Evolutionary conservation across 2,113 vertebrate species (phyloP).

Genomic region (Oncorhynchus nerka): DNA sequence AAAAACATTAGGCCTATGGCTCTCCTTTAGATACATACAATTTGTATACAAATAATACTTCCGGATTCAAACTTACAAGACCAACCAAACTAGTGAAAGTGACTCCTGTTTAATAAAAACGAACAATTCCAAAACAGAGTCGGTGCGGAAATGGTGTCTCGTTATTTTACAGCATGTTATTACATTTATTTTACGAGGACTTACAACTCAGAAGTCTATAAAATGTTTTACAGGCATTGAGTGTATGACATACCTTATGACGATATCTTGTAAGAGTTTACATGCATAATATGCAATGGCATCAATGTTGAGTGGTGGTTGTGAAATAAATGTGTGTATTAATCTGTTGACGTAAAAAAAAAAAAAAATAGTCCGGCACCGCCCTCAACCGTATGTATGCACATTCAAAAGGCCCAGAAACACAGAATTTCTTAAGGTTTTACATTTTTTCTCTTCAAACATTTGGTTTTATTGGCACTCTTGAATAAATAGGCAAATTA

Average conservation of each 20-base stretch:
- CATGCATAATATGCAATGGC: conserved; percentile 51
- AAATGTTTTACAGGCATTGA: conserved; percentile 74
- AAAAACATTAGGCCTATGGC: conserved; percentile 85
- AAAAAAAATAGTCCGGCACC: conserved; percentile 78
- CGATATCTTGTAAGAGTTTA: conserved; percentile 67
- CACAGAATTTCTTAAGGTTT: conserved; percentile 8
- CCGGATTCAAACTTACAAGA: conserved; percentile 48
- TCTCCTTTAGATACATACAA: conserved; percentile 78
- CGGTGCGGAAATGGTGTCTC: conserved; percentile 63
- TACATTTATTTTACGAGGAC: conserved; percentile 81
- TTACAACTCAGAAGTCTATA: conserved; percentile 71
- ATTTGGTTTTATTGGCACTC: conserved; percentile 44
- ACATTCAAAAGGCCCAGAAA: background rate
- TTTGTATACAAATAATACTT: conserved; percentile 62
- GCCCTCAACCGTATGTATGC: conserved; percentile 26
- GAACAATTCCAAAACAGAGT: conserved; percentile 57
- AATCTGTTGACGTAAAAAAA: conserved; percentile 55
- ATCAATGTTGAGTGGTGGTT: conserved; percentile 50
- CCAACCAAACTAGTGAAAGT: conserved; percentile 50
- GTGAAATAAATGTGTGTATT: conserved; percentile 64
- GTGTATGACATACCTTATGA: conserved; percentile 61
- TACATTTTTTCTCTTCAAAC: conserved; percentile 16
- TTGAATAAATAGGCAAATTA: conserved; percentile 64
- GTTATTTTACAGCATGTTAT: conserved; percentile 77
- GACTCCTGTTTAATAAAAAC: conserved; percentile 53